Percentiles rank a stretch among this genome's conserved stretches.
Conservation (phyloP, 1,140 invertebrate species). For the Hyles vespertilio region DNA sequence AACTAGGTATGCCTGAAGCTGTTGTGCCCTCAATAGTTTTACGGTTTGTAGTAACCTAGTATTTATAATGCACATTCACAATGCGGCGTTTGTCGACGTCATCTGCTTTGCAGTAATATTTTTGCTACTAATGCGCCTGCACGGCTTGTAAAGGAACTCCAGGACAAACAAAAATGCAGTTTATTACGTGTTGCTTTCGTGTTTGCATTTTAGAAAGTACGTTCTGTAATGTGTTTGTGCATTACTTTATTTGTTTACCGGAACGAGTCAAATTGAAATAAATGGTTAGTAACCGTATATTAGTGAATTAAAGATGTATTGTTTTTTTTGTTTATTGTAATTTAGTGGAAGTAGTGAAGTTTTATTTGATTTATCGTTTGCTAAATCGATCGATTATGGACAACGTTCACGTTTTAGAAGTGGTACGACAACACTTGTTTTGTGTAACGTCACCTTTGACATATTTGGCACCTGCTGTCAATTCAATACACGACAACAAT, state of each 20-base stretch:
- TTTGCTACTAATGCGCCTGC: slow-evolving; percentile 67
- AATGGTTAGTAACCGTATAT: slow-evolving; percentile 29
- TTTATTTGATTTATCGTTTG: too few species aligned
- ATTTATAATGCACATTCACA: slow-evolving; percentile 70
- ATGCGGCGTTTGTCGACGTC: slow-evolving; percentile 69
- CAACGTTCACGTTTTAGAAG: background rate
- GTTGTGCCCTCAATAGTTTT: slow-evolving; percentile 52
- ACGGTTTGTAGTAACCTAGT: slow-evolving; percentile 56
- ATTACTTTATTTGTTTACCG: slow-evolving; percentile 5
- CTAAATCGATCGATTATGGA: too few species aligned
- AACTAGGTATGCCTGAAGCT: background rate
- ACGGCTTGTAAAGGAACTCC: slow-evolving; percentile 54
- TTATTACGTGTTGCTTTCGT: slow-evolving; percentile 36
- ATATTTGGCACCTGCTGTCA: too few species aligned
- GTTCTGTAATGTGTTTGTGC: background rate
- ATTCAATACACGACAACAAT: too few species aligned
- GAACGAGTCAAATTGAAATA: slow-evolving; percentile 12
- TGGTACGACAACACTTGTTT: background rate
- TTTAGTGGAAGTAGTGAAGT: too few species aligned
- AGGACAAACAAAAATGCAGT: slow-evolving; percentile 62
- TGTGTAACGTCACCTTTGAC: too few species aligned
- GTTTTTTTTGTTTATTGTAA: too few species aligned
- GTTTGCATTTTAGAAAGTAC: slow-evolving; percentile 29
- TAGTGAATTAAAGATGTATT: too few species aligned
- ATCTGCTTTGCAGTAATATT: slow-evolving; percentile 73